phyloP scores from a whole-genome alignment of 1,140 invertebrate species.

The Conus ventricosus region DNA sequence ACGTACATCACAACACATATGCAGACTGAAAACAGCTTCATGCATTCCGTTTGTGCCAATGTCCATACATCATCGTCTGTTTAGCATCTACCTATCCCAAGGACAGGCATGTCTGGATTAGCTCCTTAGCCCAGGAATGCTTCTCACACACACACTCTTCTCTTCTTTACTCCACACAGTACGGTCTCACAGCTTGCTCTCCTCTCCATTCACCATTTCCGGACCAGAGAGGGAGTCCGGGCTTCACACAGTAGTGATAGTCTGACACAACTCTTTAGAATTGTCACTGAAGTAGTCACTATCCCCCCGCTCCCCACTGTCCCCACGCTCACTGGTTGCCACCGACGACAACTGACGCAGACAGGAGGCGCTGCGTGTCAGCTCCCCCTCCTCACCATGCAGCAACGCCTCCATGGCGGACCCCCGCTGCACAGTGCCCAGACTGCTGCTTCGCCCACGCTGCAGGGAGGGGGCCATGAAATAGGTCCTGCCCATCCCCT shows the following conservation, averaged over 20 bases:
- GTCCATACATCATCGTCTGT: too few species aligned
- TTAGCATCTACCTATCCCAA: too few species aligned
- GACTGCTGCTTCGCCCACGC: conserved; percentile 36
- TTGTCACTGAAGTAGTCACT: conserved; percentile 70
- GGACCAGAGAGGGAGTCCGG: too few species aligned
- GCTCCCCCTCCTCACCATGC: conserved; percentile 5
- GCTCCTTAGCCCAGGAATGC: too few species aligned
- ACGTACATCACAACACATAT: too few species aligned
- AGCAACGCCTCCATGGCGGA: conserved; percentile 7
- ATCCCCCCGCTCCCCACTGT: conserved; percentile 34
- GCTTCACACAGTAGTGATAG: conserved; percentile 45
- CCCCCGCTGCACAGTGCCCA: conserved; percentile 22
- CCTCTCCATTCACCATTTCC: too few species aligned
- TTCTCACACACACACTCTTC: too few species aligned
- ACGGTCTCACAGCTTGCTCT: too few species aligned
- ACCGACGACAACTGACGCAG: conserved; percentile 31
- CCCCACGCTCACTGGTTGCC: conserved; percentile 34
- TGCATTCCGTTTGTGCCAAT: too few species aligned
- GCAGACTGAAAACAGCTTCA: too few species aligned
- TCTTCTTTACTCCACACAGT: too few species aligned
- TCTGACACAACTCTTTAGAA: conserved; percentile 61
- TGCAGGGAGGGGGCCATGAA: conserved; percentile 12
- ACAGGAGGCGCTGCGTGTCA: conserved; percentile 15
- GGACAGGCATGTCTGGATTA: too few species aligned
- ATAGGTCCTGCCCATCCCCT: background rate